Percentiles rank a stretch among this genome's conserved stretches.
Conservation (phyloP, 92 coral and sea anemone genomes). For the Nematostella vectensis region DNA sequence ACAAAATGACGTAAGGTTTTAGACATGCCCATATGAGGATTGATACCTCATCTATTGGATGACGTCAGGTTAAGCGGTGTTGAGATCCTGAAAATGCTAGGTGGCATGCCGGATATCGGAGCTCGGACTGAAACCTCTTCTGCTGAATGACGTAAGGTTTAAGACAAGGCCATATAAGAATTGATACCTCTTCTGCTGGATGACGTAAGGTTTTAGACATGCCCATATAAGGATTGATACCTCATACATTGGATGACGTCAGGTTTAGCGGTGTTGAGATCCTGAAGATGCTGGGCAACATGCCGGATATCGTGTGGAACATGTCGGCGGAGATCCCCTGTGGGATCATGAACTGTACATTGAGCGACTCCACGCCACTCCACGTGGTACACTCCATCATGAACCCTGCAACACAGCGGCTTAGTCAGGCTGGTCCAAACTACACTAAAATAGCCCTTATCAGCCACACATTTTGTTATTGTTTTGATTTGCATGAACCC, state of each 20-base stretch:
- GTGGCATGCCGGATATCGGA: slow-evolving; percentile 70
- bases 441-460: too few relatives aligned
- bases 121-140: too few relatives aligned
- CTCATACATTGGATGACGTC: slow-evolving; percentile 37
- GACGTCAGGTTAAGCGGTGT: slow-evolving; percentile 79
- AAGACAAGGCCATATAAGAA: too few relatives aligned
- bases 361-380: slow-evolving; percentile 95
- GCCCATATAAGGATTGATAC: too few relatives aligned
- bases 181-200: too few relatives aligned
- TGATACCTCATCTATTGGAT: slow-evolving; percentile 15
- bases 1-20: too few relatives aligned
- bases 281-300: slow-evolving; percentile 84
- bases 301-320: slow-evolving; percentile 69
- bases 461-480: too few relatives aligned
- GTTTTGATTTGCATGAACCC: too few relatives aligned
- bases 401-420: slow-evolving; percentile 70
- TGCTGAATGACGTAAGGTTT: too few relatives aligned
- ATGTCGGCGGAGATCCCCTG: slow-evolving; percentile 91
- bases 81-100: slow-evolving; percentile 82
- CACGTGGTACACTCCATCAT: slow-evolving; percentile 97
- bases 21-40: too few relatives aligned
- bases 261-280: slow-evolving; percentile 82
- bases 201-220: too few relatives aligned
- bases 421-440: too few relatives aligned
- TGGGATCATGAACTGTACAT: slow-evolving; percentile 91